phyloP scores from a whole-genome alignment of 2,113 vertebrate species.

The Clinocottus analis region DNA sequence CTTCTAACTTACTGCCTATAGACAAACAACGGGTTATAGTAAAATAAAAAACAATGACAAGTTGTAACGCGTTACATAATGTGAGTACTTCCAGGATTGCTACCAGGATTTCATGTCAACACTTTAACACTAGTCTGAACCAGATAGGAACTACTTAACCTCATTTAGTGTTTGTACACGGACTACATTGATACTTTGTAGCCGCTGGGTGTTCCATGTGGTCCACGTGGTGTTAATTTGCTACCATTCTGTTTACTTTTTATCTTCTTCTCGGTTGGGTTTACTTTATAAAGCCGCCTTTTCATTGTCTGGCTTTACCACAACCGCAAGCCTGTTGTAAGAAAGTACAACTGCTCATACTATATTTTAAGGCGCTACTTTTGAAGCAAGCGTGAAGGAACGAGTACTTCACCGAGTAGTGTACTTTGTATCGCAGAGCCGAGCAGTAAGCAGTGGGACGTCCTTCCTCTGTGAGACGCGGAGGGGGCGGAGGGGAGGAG shows the following conservation, averaged over 20 bases:
- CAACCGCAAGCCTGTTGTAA: background rate
- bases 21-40: background rate
- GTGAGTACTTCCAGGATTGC: background rate
- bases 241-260: background rate
- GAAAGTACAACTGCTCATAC: background rate
- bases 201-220: no score
- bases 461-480: slow-evolving; percentile 39
- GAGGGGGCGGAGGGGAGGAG: slow-evolving; percentile 40
- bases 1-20: no score
- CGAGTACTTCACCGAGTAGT: background rate
- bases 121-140: background rate
- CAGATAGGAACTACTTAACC: background rate
- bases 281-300: background rate
- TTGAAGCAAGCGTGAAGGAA: background rate
- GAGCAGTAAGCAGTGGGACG: slow-evolving; percentile 37
- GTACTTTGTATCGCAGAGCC: background rate
- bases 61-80: background rate
- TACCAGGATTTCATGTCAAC: background rate
- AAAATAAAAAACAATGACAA: background rate
- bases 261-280: background rate
- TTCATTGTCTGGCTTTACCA: background rate
- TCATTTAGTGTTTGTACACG: no score
- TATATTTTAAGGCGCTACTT: background rate
- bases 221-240: background rate
- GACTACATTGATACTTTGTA: background rate